Conservation (phyloP, 2,113 vertebrate genomes). For the Zosterops borbonicus region DNA sequence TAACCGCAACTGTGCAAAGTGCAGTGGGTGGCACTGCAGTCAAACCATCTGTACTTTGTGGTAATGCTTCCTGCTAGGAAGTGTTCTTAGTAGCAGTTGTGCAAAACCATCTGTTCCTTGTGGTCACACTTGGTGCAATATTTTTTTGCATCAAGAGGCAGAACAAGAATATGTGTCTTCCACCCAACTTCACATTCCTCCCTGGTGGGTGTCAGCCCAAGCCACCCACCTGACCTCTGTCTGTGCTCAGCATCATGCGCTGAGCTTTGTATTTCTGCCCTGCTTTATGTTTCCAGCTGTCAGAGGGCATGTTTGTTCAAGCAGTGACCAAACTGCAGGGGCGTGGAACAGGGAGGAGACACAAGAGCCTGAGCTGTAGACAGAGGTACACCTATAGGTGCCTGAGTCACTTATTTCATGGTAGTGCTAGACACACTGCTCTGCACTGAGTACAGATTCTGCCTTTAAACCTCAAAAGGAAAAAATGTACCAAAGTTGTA, state of each 20-base stretch:
- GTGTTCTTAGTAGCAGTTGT: not conserved
- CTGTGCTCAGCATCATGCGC: rapidly evolving
- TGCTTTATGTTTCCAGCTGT: not conserved
- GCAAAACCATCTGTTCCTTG: not conserved
- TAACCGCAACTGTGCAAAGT: not conserved
- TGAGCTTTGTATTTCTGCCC: not conserved
- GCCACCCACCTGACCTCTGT: too few relatives aligned
- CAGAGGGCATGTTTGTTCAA: not conserved
- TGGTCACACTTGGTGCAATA: too few relatives aligned
- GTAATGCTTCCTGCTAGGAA: not conserved
- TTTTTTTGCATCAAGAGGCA: not conserved
- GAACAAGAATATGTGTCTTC: rapidly evolving
- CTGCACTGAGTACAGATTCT: not conserved
- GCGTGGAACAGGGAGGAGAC: not conserved
- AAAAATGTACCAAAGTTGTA: not conserved
- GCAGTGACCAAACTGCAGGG: rapidly evolving
- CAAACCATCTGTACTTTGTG: not conserved
- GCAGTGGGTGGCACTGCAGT: not conserved
- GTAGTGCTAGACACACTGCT: not conserved
- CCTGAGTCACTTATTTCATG: rapidly evolving
- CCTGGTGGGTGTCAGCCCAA: not conserved
- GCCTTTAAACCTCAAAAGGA: not conserved
- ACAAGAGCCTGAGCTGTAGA: not conserved
- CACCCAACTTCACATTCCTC: not conserved
- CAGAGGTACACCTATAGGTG: not conserved